Percentiles rank a stretch among this genome's conserved stretches.
Evolutionary conservation across 1,140 invertebrate genomes (phyloP).

Genomic region (Acyrthosiphon pisum): DNA sequence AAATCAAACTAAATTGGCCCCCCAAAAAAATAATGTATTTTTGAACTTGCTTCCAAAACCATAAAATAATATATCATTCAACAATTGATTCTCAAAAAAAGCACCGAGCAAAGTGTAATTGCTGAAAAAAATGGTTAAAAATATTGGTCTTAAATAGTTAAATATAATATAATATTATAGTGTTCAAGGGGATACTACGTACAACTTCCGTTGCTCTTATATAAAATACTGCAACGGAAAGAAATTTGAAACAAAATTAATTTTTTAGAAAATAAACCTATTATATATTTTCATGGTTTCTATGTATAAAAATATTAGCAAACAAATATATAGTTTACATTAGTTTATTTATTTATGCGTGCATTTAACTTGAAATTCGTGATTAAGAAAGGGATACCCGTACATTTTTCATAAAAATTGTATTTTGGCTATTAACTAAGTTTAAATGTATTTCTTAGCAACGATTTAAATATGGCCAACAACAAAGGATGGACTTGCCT

Average conservation of each 20-base stretch:
- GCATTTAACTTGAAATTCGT: neutral
- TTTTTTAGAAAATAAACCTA: too few relatives aligned
- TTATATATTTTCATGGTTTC: neutral
- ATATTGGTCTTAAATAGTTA: too few relatives aligned
- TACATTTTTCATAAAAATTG: neutral
- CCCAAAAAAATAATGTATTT: neutral
- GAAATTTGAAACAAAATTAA: neutral
- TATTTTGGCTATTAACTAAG: neutral
- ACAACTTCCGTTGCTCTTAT: too few relatives aligned
- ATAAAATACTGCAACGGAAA: neutral
- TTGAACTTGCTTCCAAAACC: neutral
- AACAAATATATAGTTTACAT: neutral
- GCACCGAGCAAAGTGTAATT: too few relatives aligned
- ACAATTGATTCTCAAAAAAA: neutral
- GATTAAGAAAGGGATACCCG: neutral
- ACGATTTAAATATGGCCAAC: slow-evolving; percentile 28
- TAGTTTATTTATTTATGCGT: neutral
- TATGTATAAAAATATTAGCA: neutral
- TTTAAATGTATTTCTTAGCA: neutral
- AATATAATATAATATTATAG: neutral
- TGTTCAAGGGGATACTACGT: neutral
- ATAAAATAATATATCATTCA: neutral
- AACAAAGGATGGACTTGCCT: slow-evolving; percentile 53
- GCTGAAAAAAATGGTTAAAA: too few relatives aligned
- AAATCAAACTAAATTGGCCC: neutral